Conservation (phyloP, 1,140 invertebrate genomes). For the Drosophila parvula region DNA sequence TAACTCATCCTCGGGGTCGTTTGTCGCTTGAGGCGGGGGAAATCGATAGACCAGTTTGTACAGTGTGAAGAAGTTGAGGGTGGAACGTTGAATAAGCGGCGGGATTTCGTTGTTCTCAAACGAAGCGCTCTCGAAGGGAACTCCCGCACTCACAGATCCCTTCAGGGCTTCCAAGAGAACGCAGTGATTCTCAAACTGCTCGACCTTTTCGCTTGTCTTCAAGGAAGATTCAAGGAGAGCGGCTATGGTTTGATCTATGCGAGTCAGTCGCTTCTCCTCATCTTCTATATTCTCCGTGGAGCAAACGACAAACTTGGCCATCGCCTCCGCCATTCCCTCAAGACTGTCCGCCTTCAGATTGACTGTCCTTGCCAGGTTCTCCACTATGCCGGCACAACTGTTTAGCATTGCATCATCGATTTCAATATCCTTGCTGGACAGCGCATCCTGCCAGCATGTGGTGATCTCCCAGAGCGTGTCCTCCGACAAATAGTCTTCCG, state of each 20-base stretch:
- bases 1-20: constrained; percentile 70
- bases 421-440: constrained; percentile 79
- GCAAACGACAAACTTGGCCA: constrained; percentile 77
- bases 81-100: constrained; percentile 43
- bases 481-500: constrained; percentile 80
- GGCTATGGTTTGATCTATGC: constrained; percentile 60
- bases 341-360: constrained; percentile 50
- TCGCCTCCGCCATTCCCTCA: constrained; percentile 73
- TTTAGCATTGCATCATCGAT: constrained; percentile 55
- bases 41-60: constrained; percentile 62
- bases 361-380: constrained; percentile 34
- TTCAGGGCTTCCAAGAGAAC: constrained; percentile 54
- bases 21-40: constrained; percentile 33
- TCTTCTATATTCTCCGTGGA: constrained; percentile 72
- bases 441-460: constrained; percentile 85
- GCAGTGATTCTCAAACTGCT: constrained; percentile 57
- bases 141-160: constrained; percentile 37
- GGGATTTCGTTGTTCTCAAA: constrained; percentile 21
- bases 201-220: constrained; percentile 41
- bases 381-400: constrained; percentile 62
- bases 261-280: constrained; percentile 44
- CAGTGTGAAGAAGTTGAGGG: constrained; percentile 63
- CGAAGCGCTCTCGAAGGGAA: constrained; percentile 36
- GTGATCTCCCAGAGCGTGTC: constrained; percentile 85
- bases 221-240: constrained; percentile 55